Base-by-base conservation (phyloP, 2,888 invertebrate species). In the Syritta pipiens region DNA sequence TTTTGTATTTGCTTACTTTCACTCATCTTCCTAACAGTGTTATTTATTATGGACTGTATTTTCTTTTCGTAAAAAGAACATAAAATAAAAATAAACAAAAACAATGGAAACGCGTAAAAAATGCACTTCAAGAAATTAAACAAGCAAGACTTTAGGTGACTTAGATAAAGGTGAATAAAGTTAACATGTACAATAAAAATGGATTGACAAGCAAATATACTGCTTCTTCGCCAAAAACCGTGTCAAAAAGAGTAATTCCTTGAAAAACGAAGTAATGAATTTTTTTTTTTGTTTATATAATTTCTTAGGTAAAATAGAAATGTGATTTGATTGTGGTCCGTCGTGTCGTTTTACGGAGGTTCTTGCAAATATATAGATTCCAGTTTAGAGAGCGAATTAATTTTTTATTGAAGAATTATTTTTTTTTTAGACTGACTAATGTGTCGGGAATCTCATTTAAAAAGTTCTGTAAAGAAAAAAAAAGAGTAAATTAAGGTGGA, bases 401-500 rank as follows among this genome's bases (percentile, higher is more conserved):
- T 59, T 44, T 59, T 12, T 65, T 32, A 14, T 55, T 55, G 53
- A 19, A 48, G 12, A 37, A 44, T 57, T 57, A 76, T 84, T 85
- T 86, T 82, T 88, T 88, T 82, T 86, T 89, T 81, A 87, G 88
- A 82, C 85, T 88, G 79, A 87, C 85, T 83, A 89, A 82, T 83
- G 89, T 88, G 60, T 89, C 89, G 37, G 89, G 87, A 67, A 89
- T 88, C 84, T 89, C 89, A 71, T 89, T 89, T 59, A 89, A 85
- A 74, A 88, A 88, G 75, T 89, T 89, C 89, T 89, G 84, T 10
- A 87, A 88, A 76, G n/a, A 42, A 79, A 81, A 72, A 62, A 24
- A 63, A 12, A 53, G 32, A 22, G 22, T 48, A 42, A 40, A 12
- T 55, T 44, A 32, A 14, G 10, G 24, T 32, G 17, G 24, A 26